These are phyloP conservation scores for Hormiphora californensis DNA, from an alignment of 37 sponge, comb jelly and placozoan genomes.

Conservation along the genomic window DNA sequence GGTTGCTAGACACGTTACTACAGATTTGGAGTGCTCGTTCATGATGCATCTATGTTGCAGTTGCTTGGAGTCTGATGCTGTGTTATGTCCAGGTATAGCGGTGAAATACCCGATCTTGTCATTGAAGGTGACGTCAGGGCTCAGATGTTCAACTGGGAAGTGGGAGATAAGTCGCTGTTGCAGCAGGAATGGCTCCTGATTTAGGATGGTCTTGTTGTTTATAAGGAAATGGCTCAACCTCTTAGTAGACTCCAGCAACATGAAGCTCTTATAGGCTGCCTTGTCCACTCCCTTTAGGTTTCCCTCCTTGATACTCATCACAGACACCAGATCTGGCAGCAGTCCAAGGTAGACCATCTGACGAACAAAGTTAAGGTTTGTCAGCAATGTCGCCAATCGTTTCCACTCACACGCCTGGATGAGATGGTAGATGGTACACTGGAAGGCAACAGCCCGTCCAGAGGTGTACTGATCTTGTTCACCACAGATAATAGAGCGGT, in stretches of 20 bases:
- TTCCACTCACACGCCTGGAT: slow-evolving; percentile 28
- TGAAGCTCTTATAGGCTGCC: background rate
- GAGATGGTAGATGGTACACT: slow-evolving; percentile 14
- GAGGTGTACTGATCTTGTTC: background rate
- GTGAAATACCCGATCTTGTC: slow-evolving; percentile 10
- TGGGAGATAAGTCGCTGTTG: background rate
- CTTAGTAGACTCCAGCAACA: background rate
- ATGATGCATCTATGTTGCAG: background rate
- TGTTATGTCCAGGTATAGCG: too few species aligned
- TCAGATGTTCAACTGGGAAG: background rate
- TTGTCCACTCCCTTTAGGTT: slow-evolving; percentile 3
- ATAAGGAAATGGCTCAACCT: slow-evolving; percentile 24
- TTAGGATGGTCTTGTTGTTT: slow-evolving; percentile 40
- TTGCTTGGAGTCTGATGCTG: too few species aligned
- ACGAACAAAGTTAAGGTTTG: slow-evolving; percentile 17
- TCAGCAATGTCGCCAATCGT: background rate
- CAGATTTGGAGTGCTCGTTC: slow-evolving; percentile 1
- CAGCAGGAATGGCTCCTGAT: slow-evolving; percentile 13
- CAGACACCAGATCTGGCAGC: background rate
- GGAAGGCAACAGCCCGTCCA: background rate
- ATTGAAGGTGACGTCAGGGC: background rate
- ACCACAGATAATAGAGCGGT: background rate
- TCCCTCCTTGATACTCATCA: background rate
- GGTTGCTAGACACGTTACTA: background rate
- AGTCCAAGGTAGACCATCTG: slow-evolving; percentile 38